phyloP scores from a whole-genome alignment of 1,140 invertebrate species.

The Asobara japonica region DNA sequence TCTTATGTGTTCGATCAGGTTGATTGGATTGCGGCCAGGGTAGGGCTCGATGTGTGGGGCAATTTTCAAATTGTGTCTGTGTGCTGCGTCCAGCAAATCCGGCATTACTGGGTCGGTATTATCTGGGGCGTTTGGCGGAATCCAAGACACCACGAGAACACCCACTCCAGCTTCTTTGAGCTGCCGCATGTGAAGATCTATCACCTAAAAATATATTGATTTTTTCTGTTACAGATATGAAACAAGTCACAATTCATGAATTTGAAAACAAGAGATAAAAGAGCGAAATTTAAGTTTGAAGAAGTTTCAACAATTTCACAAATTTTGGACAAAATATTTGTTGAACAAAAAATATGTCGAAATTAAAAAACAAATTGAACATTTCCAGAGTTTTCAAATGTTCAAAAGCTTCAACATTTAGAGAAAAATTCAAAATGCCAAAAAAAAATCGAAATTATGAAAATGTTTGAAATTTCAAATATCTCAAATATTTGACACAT shows the following conservation, averaged over 20 bases:
- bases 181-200: constrained; percentile 64
- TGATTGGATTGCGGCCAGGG: constrained; percentile 60
- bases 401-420: too few relatives aligned
- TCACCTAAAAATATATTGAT: constrained; percentile 46
- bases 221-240: too few relatives aligned
- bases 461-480: neutral
- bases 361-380: too few relatives aligned
- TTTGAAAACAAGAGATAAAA: too few relatives aligned
- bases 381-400: too few relatives aligned
- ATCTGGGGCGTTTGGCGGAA: constrained; percentile 58
- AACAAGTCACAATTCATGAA: too few relatives aligned
- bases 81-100: constrained; percentile 61
- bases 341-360: too few relatives aligned
- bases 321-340: too few relatives aligned
- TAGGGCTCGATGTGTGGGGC: constrained; percentile 66
- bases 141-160: constrained; percentile 64
- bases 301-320: too few relatives aligned
- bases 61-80: constrained; percentile 62
- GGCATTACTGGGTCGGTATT: constrained; percentile 60
- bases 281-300: too few relatives aligned
- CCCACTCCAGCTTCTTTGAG: constrained; percentile 63
- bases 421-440: too few relatives aligned
- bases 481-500: neutral
- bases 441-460: too few relatives aligned
- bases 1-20: constrained; percentile 60